phyloP scores from a whole-genome alignment of 2,797 vertebrate species.

The Iguana delicatissima region DNA sequence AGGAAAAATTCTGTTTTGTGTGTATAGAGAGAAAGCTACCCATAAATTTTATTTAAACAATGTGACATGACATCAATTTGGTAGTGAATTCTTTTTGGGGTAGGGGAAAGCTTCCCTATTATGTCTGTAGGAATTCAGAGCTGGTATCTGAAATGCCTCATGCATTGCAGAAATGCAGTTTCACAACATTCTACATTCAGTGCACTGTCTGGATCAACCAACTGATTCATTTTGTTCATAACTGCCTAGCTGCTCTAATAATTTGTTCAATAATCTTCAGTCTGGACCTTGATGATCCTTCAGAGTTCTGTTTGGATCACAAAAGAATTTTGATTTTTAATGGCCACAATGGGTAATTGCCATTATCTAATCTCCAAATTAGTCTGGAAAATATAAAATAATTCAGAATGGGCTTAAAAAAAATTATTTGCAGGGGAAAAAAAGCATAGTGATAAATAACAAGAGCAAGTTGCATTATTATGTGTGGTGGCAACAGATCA shows the following conservation, averaged over 20 bases:
- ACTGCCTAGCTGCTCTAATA: not conserved
- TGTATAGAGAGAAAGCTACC: too few species aligned
- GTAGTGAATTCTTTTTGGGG: not conserved
- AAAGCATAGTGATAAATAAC: not conserved
- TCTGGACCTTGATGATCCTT: not conserved
- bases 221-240: not conserved
- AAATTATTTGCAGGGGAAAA: not conserved
- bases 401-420: not conserved
- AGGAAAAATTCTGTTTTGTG: not conserved
- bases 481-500: slow-evolving; percentile 6
- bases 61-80: slow-evolving; percentile 10
- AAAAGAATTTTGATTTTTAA: not conserved
- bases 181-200: slow-evolving; percentile 35
- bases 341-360: not conserved
- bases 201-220: not conserved
- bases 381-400: not conserved
- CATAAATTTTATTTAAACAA: slow-evolving; percentile 17
- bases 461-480: not conserved
- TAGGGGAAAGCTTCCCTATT: slow-evolving; percentile 1
- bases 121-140: not conserved
- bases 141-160: slow-evolving; percentile 15
- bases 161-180: slow-evolving; percentile 34
- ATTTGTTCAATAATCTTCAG: slow-evolving; percentile 2
- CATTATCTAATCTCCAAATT: not conserved
- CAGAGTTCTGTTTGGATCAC: not conserved